These are phyloP conservation scores for Netelia virgata DNA, from an alignment of 2,888 invertebrate species.

Conservation along the genomic window DNA sequence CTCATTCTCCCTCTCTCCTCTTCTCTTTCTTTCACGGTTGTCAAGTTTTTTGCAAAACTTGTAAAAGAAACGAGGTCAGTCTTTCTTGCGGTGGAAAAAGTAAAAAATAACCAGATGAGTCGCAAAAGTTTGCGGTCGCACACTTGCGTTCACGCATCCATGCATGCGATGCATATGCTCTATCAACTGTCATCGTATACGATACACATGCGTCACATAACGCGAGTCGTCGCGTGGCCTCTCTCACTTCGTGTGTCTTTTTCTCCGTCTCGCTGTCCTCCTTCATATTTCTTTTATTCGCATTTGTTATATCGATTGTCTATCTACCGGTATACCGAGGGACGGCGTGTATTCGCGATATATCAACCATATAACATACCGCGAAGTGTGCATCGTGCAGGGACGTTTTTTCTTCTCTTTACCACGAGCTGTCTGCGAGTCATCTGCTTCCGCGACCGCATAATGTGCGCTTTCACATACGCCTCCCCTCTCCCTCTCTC, in stretches of 20 bases:
- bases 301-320: conserved; percentile 63
- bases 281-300: conserved; percentile 58
- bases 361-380: conserved; percentile 43
- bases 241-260: conserved; percentile 9
- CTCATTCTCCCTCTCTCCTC: background rate
- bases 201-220: conserved; percentile 39
- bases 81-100: background rate
- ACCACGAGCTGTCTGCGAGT: conserved; percentile 74
- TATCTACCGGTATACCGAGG: conserved; percentile 53
- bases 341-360: conserved; percentile 55
- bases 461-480: conserved; percentile 59
- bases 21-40: background rate
- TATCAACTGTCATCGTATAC: conserved; percentile 62
- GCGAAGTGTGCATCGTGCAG: conserved; percentile 29
- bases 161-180: conserved; percentile 18
- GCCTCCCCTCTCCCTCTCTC: too few species aligned
- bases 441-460: conserved; percentile 67
- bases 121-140: conserved; percentile 65
- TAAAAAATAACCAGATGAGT: conserved; percentile 34
- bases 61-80: conserved; percentile 66
- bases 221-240: conserved; percentile 51
- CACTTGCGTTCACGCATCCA: conserved; percentile 51
- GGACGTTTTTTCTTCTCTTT: conserved; percentile 47
- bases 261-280: conserved; percentile 36
- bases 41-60: conserved; percentile 44